Evolutionary conservation across 2,113 vertebrate species (phyloP).

Genomic region (Rhinogobius similis): DNA sequence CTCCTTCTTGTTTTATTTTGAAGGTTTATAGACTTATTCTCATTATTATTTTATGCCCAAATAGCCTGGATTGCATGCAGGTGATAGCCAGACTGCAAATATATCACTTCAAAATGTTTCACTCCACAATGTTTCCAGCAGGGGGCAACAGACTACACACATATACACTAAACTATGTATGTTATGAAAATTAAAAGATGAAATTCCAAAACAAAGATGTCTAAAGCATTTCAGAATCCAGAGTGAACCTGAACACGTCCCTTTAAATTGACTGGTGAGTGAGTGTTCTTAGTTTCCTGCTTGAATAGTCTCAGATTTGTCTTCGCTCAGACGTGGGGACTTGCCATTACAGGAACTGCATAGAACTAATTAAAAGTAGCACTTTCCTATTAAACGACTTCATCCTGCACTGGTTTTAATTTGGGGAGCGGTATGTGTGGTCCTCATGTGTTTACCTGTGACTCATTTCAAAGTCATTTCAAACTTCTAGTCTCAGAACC

Average conservation of each 20-base stretch:
- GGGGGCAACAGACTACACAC: background rate
- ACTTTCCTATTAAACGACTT: slow-evolving; percentile 2
- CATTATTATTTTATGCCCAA: too few relatives aligned
- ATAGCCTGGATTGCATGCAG: too few relatives aligned
- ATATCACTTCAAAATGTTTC: too few relatives aligned
- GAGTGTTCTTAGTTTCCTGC: slow-evolving; percentile 6
- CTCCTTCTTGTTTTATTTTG: too few relatives aligned
- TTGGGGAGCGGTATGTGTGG: background rate
- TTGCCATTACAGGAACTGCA: slow-evolving; percentile 1
- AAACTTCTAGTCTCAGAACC: background rate
- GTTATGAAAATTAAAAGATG: background rate
- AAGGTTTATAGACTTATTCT: too few relatives aligned
- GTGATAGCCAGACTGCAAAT: too few relatives aligned
- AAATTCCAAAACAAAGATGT: background rate
- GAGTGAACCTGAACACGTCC: background rate
- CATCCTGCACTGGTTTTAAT: background rate
- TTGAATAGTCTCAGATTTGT: slow-evolving; percentile 2
- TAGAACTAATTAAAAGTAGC: slow-evolving; percentile 11
- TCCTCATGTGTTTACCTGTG: slow-evolving; percentile 6
- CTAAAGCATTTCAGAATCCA: background rate
- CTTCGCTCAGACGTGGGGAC: background rate
- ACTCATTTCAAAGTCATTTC: slow-evolving; percentile 9
- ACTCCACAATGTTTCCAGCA: too few relatives aligned
- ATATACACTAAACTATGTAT: background rate
- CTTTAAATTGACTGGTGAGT: background rate